These are phyloP conservation scores for Drosophila truncata DNA, from an alignment of 1,140 invertebrate genomes.

Conservation along the genomic window DNA sequence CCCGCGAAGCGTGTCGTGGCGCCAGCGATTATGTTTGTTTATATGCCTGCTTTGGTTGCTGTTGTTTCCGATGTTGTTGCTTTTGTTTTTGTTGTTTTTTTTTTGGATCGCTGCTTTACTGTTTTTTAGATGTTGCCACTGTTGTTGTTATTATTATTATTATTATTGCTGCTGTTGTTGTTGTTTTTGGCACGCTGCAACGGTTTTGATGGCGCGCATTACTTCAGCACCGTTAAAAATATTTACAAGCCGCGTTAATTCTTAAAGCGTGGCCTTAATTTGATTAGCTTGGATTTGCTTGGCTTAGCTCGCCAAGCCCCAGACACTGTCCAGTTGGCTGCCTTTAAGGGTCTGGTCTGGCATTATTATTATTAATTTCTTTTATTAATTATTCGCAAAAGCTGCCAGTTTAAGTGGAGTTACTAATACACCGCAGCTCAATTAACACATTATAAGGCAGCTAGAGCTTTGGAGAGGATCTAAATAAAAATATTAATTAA, in stretches of 20 bases:
- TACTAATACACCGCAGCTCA: background rate
- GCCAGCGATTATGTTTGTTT: slow-evolving; percentile 83
- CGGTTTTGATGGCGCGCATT: slow-evolving; percentile 74
- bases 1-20: slow-evolving; percentile 82
- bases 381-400: slow-evolving; percentile 7
- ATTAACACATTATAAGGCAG: slow-evolving; percentile 3
- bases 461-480: background rate
- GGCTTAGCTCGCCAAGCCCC: slow-evolving; percentile 49
- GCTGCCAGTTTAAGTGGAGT: background rate
- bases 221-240: slow-evolving; percentile 83
- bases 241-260: slow-evolving; percentile 83
- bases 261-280: slow-evolving; percentile 83
- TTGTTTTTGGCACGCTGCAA: slow-evolving; percentile 72
- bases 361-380: background rate
- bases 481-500: background rate
- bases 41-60: slow-evolving; percentile 70
- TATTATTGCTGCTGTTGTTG: slow-evolving; percentile 27
- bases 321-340: slow-evolving; percentile 42
- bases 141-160: slow-evolving; percentile 24
- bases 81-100: slow-evolving; percentile 41
- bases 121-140: slow-evolving; percentile 51
- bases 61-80: slow-evolving; percentile 43
- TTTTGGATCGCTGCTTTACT: slow-evolving; percentile 71
- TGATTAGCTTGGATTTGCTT: slow-evolving; percentile 76
- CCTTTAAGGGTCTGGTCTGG: slow-evolving; percentile 33